These are phyloP conservation scores for Acrobasis suavella DNA, from an alignment of 2,888 invertebrate species.

Conservation along the genomic window DNA sequence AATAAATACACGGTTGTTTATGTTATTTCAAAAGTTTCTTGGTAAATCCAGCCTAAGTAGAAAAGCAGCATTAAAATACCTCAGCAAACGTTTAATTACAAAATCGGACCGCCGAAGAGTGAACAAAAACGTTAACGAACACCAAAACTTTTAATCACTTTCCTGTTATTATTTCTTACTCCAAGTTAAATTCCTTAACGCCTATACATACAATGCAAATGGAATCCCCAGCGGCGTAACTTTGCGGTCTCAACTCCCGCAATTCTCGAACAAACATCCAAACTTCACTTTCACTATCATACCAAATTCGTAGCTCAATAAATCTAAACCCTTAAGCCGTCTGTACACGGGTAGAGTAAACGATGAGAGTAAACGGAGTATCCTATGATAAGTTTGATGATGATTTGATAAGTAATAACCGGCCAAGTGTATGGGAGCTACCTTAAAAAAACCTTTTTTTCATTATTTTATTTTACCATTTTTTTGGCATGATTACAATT, in stretches of 20 bases:
- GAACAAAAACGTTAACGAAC: conserved; percentile 24
- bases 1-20: too few relatives aligned
- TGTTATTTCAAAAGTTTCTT: too few relatives aligned
- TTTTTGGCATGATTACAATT: too few relatives aligned
- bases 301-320: conserved; percentile 11
- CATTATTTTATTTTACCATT: too few relatives aligned
- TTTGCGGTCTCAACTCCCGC: conserved; percentile 10
- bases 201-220: conserved; percentile 8
- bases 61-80: too few relatives aligned
- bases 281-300: conserved; percentile 21
- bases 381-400: too few relatives aligned
- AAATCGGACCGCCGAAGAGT: background rate
- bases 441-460: too few relatives aligned
- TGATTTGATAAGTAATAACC: too few relatives aligned
- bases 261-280: conserved; percentile 15
- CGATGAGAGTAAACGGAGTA: too few relatives aligned
- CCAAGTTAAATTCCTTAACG: conserved; percentile 13
- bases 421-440: too few relatives aligned
- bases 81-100: background rate
- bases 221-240: conserved; percentile 11
- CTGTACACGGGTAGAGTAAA: too few relatives aligned
- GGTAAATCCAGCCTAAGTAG: too few relatives aligned
- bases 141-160: conserved; percentile 10
- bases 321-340: conserved; percentile 17
- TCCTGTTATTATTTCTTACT: conserved; percentile 3